Evolutionary conservation across 2,797 vertebrate species (phyloP).

Genomic region (Myotis findleyi): DNA sequence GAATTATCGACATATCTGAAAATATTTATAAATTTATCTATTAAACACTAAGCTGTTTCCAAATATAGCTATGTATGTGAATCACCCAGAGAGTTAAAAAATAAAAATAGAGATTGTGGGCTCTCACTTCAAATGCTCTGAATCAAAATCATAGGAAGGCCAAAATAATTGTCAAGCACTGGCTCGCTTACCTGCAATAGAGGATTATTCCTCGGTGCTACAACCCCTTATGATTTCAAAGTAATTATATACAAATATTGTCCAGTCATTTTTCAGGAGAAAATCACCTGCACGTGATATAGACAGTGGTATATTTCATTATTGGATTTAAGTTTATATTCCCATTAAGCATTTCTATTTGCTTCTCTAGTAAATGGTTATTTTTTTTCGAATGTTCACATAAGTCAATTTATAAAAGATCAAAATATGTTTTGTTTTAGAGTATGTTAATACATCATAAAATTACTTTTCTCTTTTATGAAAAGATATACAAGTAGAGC

Average conservation of each 20-base stretch:
- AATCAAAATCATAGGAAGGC: neutral
- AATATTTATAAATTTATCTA: neutral
- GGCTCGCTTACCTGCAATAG: neutral
- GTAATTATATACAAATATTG: neutral
- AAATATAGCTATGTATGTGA: neutral
- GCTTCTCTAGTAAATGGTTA: neutral
- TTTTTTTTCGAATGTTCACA: neutral
- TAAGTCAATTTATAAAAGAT: neutral
- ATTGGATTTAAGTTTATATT: neutral
- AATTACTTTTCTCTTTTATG: constrained; percentile 51
- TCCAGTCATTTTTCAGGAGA: neutral
- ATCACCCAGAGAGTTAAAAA: neutral
- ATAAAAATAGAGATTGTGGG: neutral
- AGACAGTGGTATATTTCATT: neutral
- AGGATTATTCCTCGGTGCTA: neutral
- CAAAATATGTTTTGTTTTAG: neutral
- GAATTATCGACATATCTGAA: constrained; percentile 2
- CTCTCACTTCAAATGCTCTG: neutral
- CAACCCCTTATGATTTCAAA: neutral
- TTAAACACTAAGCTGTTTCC: neutral
- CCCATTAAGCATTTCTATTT: neutral
- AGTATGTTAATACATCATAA: neutral
- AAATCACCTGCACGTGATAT: neutral
- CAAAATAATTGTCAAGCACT: neutral
- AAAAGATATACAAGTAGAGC: constrained; percentile 20